Evolutionary conservation across 2,797 vertebrate genomes (phyloP), one percentile per base, ranked within the genome.

Genomic region (Emydoidea blandingii): DNA sequence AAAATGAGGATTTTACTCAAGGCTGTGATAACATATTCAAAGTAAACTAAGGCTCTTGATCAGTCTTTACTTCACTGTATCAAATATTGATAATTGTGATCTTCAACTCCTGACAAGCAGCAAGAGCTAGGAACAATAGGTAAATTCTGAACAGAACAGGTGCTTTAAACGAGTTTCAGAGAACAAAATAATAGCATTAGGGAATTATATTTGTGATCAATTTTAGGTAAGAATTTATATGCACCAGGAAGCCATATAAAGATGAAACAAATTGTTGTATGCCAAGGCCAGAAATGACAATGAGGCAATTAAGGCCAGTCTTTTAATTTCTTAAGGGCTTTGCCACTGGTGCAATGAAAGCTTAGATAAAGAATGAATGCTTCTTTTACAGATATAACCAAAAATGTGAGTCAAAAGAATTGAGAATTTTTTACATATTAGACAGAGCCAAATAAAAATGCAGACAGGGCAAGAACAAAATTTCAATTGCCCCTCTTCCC

Each of bases 321-420:
- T 88, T 12, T 3, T 41, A 27, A 6, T 41, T 93, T 62, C 52
- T 6, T 88, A 78, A 91, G 27, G 34, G 18, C 50, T 88, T 37
- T 80, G 6, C 3, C 21, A 31, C 0, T 2, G 72, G 21, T 62
- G 18, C 25, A 41, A 0, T 2, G 14, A 86, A 79, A 93, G 18
- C 8, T 21, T 72, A n/a, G n/a, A 41, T 23, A 37, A 10, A 1
- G 19, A 41, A 65, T 29, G 3, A 31, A 5, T 8, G 10, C 8
- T 47, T 47, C 80, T 29, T 19, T 27, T 81, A 12, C 0, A 2
- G 10, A 81, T 2, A 4, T 10, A 53, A 87, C 2, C 4, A 57
- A 50, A 2, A 47, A 87, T 2, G 18, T 29, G 56, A 74, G 83
- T 49, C 14, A 12, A 52, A 96, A 59, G 8, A 56, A 15, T 0